Evolutionary conservation across 2,113 vertebrate genomes (phyloP).

Genomic region (Anhinga anhinga): DNA sequence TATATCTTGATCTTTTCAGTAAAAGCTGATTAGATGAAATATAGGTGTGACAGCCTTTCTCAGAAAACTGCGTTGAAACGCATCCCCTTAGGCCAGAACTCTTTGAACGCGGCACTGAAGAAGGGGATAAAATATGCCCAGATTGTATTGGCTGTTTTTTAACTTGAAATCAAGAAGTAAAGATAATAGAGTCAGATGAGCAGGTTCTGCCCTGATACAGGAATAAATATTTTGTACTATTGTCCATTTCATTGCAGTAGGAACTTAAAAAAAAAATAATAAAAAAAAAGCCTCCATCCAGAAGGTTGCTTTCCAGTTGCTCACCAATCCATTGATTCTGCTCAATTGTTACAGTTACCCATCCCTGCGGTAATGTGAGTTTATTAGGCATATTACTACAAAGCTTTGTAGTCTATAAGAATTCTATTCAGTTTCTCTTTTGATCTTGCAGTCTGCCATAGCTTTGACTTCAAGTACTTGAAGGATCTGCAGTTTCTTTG

Average conservation of each 20-base stretch:
- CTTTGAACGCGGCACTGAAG: neutral
- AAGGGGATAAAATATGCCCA: neutral
- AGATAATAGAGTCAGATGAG: neutral
- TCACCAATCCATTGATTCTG: neutral
- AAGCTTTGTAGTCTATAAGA: neutral
- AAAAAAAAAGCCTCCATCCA: neutral
- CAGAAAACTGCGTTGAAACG: neutral
- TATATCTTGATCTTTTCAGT: neutral
- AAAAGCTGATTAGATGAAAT: neutral
- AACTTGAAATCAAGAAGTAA: neutral
- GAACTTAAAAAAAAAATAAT: neutral
- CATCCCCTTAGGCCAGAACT: neutral
- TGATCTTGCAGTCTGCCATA: neutral
- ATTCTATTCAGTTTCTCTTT: neutral
- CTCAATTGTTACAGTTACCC: neutral
- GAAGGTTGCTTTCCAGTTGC: neutral
- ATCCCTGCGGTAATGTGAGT: neutral
- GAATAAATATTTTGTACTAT: neutral
- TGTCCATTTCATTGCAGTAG: neutral
- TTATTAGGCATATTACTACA: neutral
- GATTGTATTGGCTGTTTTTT: neutral
- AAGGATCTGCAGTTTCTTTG: neutral
- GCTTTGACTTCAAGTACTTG: neutral
- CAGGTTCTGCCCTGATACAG: neutral
- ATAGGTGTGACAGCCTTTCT: neutral